phyloP scores from a whole-genome alignment of 2,888 invertebrate species.

The Bombylius discolor region DNA sequence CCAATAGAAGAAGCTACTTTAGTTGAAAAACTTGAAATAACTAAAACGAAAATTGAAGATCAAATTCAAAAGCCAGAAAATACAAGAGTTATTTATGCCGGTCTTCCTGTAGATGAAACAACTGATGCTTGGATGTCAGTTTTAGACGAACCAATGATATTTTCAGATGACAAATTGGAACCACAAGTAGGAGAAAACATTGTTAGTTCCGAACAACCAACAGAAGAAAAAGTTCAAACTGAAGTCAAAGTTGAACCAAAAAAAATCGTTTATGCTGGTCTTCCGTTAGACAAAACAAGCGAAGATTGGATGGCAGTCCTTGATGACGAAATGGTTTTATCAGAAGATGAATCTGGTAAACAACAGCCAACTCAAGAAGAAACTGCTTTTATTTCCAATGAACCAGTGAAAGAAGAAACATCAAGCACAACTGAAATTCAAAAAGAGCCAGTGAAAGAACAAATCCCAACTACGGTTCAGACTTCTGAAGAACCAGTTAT shows the following conservation, averaged over 20 bases:
- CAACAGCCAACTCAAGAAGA: too few relatives aligned
- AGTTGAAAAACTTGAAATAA: too few relatives aligned
- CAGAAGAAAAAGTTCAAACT: too few relatives aligned
- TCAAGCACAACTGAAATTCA: too few relatives aligned
- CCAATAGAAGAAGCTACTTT: too few relatives aligned
- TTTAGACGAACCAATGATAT: constrained; percentile 25
- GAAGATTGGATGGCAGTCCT: constrained; percentile 29
- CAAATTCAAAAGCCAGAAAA: background rate
- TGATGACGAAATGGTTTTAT: constrained; percentile 32
- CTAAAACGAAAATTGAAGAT: too few relatives aligned
- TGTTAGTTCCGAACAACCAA: background rate
- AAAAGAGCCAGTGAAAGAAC: background rate
- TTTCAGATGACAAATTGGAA: constrained; percentile 21
- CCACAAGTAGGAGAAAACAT: background rate
- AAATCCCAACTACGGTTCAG: too few relatives aligned
- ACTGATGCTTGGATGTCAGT: constrained; percentile 22
- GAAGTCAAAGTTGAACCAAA: too few relatives aligned
- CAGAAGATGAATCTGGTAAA: constrained; percentile 24
- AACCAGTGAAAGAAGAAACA: too few relatives aligned
- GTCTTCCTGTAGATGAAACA: constrained; percentile 25
- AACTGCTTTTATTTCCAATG: too few relatives aligned
- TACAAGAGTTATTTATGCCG: constrained; percentile 11
- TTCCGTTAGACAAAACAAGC: constrained; percentile 24
- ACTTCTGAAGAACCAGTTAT: too few relatives aligned
- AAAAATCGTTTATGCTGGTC: constrained; percentile 19